phyloP scores from a whole-genome alignment of 2,113 vertebrate genomes.

The Ascaphus truei region DNA sequence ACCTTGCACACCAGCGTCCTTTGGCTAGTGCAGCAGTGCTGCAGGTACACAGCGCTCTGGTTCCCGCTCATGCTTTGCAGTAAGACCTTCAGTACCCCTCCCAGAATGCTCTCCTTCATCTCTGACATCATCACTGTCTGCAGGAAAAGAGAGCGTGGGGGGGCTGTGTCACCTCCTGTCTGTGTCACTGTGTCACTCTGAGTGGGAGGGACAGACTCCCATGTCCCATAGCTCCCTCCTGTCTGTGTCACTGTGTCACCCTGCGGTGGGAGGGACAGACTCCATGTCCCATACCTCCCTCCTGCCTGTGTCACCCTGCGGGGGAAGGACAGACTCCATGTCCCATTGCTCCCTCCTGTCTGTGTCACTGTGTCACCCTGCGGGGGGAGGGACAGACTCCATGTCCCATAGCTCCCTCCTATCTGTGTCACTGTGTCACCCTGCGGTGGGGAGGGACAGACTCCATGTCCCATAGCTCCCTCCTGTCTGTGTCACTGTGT shows the following conservation, averaged over 20 bases:
- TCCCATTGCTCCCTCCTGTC: no score
- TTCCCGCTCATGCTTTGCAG: conserved; percentile 82
- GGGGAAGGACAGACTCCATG: no score
- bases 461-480: no score
- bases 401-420: no score
- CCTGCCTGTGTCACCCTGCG: no score
- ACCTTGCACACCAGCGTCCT: conserved; percentile 86
- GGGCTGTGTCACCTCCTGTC: neutral
- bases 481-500: neutral
- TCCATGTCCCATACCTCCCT: no score
- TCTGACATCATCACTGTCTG: conserved; percentile 85
- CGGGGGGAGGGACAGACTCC: no score
- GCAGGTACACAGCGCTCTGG: conserved; percentile 83
- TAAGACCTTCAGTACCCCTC: conserved; percentile 77
- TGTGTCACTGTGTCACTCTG: neutral
- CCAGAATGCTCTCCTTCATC: conserved; percentile 80
- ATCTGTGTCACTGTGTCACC: no score
- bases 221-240: no score
- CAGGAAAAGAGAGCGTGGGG: neutral
- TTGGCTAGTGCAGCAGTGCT: conserved; percentile 88
- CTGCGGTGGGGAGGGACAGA: no score
- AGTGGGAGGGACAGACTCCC: no score
- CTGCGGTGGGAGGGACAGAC: neutral
- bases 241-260: neutral
- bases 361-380: neutral